Evolutionary conservation across 2,797 vertebrate species (phyloP), one percentile per base, ranked within the genome.

Genomic region (Thunnus albacares): DNA sequence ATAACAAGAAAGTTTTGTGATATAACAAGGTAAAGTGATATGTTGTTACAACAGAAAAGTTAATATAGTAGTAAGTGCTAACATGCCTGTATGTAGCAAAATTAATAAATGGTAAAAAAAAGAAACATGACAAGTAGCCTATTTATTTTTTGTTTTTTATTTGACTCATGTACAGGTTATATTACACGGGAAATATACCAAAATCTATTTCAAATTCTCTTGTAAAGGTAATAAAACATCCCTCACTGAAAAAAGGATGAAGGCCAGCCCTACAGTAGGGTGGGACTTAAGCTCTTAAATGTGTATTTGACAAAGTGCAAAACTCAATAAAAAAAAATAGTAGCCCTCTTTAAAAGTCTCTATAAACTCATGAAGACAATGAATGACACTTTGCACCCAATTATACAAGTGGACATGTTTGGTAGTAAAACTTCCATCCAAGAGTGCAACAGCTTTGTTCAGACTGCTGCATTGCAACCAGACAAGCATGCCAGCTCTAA

Each of bases 401-500:
- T 33, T 33, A 33, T 78, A 71, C 70, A 80, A 75, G 17, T 26
- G 10, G 45, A 71, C 17, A 63, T 33, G 53, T 53, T 82, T 76
- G 53, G 7, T 73, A 4, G 24, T 86, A 67, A 77, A 80, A 72
- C 43, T 8, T 75, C 14, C 22, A 7, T 67, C 41, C 5, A 5
- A 53, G 43, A 56, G 33, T 2, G 35, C 61, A 67, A 53, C 28
- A 3, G 52, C 26, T 14, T 57, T 1, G 13, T 53, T 64, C 70
- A 51, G 65, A 53, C n/a, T 10, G 47, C 45, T 51, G 72, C 43
- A 66, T 53, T n/a, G 7, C 47, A 51, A 51, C 73, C 90, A 90
- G 83, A 90, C 72, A 20, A 80, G 69, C 72, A 61, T 24, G 84
- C 79, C 86, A 61, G 60, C 75, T 84, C 83, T 89, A 83, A 89